A percentile compares a stretch with the other conserved stretches of the same genome.
Evolutionary conservation across 1,140 invertebrate genomes (phyloP).

Genomic region (Helicoverpa armigera): DNA sequence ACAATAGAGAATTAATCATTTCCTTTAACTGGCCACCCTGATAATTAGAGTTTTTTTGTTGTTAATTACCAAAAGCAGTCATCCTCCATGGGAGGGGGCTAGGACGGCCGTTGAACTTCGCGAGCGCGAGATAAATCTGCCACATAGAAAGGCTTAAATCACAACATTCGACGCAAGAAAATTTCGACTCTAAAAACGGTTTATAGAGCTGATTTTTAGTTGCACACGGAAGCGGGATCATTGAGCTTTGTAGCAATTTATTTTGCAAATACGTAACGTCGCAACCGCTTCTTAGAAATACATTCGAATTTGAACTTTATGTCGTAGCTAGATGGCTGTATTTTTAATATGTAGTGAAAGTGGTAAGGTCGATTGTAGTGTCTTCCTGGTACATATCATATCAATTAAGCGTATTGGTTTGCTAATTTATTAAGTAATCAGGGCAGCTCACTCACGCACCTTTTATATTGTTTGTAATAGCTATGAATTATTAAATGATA

Average conservation of each 20-base stretch:
- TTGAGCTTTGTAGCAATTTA: constrained; percentile 82
- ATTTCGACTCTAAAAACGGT: constrained; percentile 55
- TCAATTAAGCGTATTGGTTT: constrained; percentile 79
- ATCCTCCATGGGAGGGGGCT: constrained; percentile 74
- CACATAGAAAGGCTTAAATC: constrained; percentile 59
- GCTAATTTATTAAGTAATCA: constrained; percentile 83
- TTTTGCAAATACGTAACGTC: constrained; percentile 61
- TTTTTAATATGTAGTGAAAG: background rate
- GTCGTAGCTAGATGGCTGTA: constrained; percentile 8
- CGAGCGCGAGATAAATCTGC: constrained; percentile 55
- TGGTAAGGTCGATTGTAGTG: constrained; percentile 67
- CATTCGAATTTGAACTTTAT: constrained; percentile 54
- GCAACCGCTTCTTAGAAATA: constrained; percentile 51
- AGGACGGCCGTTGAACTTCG: constrained; percentile 83
- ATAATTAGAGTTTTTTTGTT: constrained; percentile 74
- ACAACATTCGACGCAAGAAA: constrained; percentile 48
- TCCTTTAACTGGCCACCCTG: constrained; percentile 55
- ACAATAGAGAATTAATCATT: constrained; percentile 53
- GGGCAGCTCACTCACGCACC: constrained; percentile 73
- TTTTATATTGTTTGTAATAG: constrained; percentile 54
- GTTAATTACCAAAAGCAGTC: constrained; percentile 82
- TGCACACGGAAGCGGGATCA: constrained; percentile 78
- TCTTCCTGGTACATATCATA: constrained; percentile 82
- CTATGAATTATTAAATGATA: constrained; percentile 17
- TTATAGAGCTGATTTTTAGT: constrained; percentile 58